Evolutionary conservation across 2,113 vertebrate species (phyloP).

Genomic region (Albula goreensis): DNA sequence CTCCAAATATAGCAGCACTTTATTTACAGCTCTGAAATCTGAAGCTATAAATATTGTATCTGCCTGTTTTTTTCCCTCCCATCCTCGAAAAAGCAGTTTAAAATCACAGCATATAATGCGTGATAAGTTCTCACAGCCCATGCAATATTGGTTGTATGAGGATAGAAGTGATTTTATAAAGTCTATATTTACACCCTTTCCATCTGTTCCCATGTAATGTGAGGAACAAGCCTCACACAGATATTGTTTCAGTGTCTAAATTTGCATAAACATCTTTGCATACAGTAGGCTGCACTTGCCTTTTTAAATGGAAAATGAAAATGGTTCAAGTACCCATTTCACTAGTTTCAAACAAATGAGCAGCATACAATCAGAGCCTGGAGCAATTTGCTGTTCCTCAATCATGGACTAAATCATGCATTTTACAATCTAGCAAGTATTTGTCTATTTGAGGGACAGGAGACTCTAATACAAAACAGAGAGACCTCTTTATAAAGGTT

Average conservation of each 20-base stretch:
- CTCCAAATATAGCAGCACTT: conserved; percentile 3
- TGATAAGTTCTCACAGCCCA: not conserved
- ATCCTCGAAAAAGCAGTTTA: not conserved
- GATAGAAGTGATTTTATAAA: not conserved
- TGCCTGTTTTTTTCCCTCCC: not conserved
- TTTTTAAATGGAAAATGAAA: not conserved
- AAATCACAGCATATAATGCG: not conserved
- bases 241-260: not conserved
- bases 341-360: not conserved
- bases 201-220: not conserved
- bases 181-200: not conserved
- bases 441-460: not conserved
- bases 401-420: not conserved
- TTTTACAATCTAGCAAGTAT: not conserved
- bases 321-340: not conserved
- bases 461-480: not conserved
- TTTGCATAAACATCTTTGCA: not conserved
- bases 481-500: not conserved
- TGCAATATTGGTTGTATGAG: not conserved
- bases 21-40: not conserved
- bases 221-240: not conserved
- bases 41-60: not conserved
- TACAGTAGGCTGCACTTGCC: not conserved
- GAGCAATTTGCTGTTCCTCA: not conserved
- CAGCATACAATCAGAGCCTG: not conserved